Evolutionary conservation across 2,113 vertebrate species (phyloP), one percentile per base, ranked within the genome.

Genomic region (Hyaena hyaena): DNA sequence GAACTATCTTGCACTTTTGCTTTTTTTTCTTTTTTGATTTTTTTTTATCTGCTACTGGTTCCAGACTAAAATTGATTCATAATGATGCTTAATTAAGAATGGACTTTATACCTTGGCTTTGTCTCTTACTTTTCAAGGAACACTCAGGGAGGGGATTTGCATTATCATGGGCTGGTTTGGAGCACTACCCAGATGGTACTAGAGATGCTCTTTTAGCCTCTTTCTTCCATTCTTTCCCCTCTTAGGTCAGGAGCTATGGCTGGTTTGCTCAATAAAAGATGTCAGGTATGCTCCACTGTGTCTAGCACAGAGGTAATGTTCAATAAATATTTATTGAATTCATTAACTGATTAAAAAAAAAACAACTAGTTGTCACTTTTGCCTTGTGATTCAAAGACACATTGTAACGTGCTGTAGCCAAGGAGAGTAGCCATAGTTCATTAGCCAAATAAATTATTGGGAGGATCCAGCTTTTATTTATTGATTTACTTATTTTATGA

Each of bases 11-110:
- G 66, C 97, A 92, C 11, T 55, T 97, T 76, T 39, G 2, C 39
- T 77, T 87, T 94, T 53, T 50, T n/a, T 84, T 90, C 14, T 76
- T 48, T 74, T 48, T 79, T 50, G 9, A 50, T 31, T 82, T 91
- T 85, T 97, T 86, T 35, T 76, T 61, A 95, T 61, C 80, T 65
- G 77, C 83, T 89, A 92, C 58, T 97, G 97, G 86, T 96, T 98
- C 94, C 88, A 93, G 97, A 97, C 69, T 86, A 92, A 98, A 98
- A 96, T 88, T 93, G 96, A 97, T 97, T 97, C 93, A 77, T 94
- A 87, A 90, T 86, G 94, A 84, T 96, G 79, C 63, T 98, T 95
- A 93, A 76, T 50, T 79, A 93, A 50, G 31, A 96, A 66, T 43
- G 79, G 82, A 71, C 48, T 68, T 94, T 39, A 39, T 68, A 61